phyloP scores from a whole-genome alignment of 2,113 vertebrate genomes.

The Papio anubis region DNA sequence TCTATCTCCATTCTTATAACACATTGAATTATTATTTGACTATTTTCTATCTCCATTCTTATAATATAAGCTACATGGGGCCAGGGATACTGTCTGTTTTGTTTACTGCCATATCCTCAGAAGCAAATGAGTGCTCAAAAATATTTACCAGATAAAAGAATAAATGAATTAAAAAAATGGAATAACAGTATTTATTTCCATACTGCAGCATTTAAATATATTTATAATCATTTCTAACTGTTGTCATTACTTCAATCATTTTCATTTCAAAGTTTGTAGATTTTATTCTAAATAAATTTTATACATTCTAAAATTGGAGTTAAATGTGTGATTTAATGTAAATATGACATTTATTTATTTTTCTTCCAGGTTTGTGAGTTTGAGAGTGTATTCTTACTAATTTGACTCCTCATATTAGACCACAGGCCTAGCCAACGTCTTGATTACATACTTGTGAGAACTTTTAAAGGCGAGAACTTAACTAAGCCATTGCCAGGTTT shows the following conservation, averaged over 20 bases:
- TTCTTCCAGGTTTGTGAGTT: neutral
- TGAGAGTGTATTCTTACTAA: neutral
- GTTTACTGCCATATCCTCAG: neutral
- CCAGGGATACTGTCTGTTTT: neutral
- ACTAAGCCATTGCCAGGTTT: accelerated
- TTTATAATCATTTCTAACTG: neutral
- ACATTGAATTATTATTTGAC: neutral
- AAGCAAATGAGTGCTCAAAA: neutral
- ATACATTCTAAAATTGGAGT: neutral
- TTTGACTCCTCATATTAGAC: neutral
- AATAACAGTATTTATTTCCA: neutral
- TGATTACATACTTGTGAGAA: neutral
- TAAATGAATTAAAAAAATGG: neutral
- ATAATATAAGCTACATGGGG: neutral
- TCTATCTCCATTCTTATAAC: neutral
- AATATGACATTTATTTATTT: neutral
- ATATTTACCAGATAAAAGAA: neutral
- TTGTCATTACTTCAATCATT: neutral
- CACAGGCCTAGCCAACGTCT: neutral
- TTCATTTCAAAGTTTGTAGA: neutral
- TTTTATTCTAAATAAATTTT: neutral
- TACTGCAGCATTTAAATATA: neutral
- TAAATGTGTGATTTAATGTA: neutral
- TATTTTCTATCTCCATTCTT: neutral
- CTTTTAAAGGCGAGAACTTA: neutral